A percentile compares a stretch with the other conserved stretches of the same genome.
These are phyloP conservation scores for Prionace glauca DNA, from an alignment of 2,797 vertebrate genomes.

Conservation along the genomic window DNA sequence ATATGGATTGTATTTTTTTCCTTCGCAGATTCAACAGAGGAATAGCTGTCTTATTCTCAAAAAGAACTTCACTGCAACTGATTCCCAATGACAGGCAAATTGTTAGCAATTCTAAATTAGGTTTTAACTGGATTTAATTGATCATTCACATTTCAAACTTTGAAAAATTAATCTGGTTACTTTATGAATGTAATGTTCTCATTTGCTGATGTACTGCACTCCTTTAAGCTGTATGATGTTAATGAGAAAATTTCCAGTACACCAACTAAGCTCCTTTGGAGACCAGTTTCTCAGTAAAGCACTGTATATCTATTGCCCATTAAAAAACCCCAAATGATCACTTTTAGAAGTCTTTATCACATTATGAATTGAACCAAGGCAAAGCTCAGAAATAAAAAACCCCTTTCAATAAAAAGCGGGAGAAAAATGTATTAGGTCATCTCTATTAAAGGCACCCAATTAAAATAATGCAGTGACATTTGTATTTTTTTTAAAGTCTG, in stretches of 20 bases:
- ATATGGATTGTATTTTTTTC: not conserved
- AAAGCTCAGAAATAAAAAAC: not conserved
- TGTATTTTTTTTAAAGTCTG: not conserved
- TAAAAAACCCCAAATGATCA: constrained; percentile 4
- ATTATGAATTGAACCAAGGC: not conserved
- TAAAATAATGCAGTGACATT: not conserved
- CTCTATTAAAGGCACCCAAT: not conserved
- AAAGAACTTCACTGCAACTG: not conserved
- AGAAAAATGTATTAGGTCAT: not conserved
- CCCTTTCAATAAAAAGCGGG: not conserved
- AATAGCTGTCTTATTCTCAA: not conserved
- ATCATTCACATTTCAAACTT: not conserved
- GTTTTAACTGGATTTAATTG: not conserved
- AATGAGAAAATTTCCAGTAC: not conserved
- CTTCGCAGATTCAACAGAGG: not conserved
- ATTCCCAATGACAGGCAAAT: not conserved
- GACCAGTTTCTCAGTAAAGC: not conserved
- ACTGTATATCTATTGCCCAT: not conserved
- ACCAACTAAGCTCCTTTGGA: not conserved
- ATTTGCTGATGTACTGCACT: not conserved
- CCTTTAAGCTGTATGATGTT: not conserved
- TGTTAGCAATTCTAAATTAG: not conserved
- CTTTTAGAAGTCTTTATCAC: not conserved
- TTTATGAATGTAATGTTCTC: not conserved
- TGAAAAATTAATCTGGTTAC: not conserved